Base-by-base conservation (phyloP, 2,888 invertebrate genomes). In the Trissolcus japonicus region DNA sequence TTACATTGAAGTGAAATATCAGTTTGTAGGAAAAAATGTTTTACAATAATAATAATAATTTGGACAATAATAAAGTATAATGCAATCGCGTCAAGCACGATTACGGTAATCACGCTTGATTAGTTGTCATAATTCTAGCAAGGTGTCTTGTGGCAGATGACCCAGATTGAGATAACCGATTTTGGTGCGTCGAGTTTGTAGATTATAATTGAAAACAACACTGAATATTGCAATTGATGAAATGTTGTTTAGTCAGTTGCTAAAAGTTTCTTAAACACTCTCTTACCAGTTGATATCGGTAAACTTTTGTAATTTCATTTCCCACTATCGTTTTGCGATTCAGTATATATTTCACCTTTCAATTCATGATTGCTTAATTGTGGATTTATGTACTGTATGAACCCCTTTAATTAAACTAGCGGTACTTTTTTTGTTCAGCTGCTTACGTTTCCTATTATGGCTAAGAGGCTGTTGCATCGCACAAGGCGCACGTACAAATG, bases 381-480 rank as follows among this genome's bases (percentile, higher is more conserved):
- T 11, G 46, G 46, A 16, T 46, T 46, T 46, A 46, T 16, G 46
- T 46, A 46, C 14, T 16, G 14, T 46, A 46, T 46, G 14, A 46
- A 46, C 46, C 46, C 14, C n/a, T 40, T 62, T 54, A 66, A 72
- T 72, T 66, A 66, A 76, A 17, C 25, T 67, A 72, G 59, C 76
- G 67, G 72, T 67, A 59, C 48, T 66, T 69, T 62, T 65, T 76
- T 9, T 29, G 66, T 25, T 16, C n/a, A 43, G 19, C 9, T 55
- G 57, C 16, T 40, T 25, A 55, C 65, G 54, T 69, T 54, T 43
- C 72, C 72, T 76, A 76, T 76, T 76, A 76, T 57, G 72, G 76
- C 53, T 51, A 53, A 51, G 63, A 11, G 17, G 19, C 56, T 48
- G 59, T 19, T 46, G 59, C 43, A 51, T 54, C 53, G 59, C 51